Base-by-base conservation (phyloP, 2,888 invertebrate genomes). In the Microctonus aethiopoides region DNA sequence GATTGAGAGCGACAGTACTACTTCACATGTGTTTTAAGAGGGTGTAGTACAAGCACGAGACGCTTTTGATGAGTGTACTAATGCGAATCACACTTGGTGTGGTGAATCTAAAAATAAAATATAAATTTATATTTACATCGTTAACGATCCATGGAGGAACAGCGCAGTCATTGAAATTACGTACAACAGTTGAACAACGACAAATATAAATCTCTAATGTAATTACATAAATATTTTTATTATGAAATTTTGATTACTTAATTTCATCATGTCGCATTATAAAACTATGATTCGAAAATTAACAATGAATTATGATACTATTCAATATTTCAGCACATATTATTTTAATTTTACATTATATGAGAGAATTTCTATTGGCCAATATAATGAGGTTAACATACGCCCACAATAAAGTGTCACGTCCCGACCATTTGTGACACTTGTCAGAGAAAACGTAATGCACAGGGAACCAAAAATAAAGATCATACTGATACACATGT, bases 141-240 rank as follows among this genome's bases (percentile, higher is more conserved):
- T 22, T 34, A 4, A 67, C 26, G 24, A 66, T 16, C 34, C 29
- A 16, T 67, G 61, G 67, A 67, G 67, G 61, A 67, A 67, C 67
- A n/a, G n/a, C 16, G n/a, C 16, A 26, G 29, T 11, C 24, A 29
- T 63, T 63, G 3, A 26, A 13, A 11, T 56, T 26, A 56, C 22
- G 29, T n/a, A n/a, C n/a, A n/a, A 34, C 61, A 32, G 32, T 13
- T 13, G 34, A 34, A 34, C 20, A 59, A 59, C 34, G 16, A 34
- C 13, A 22, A 36, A 59, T 34, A 59, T 59, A 32, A 22, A 57
- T n/a, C 57, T 57, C 32, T 7, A 1, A 39, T 57, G 29, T 57
- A 26, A 32, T n/a, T n/a, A n/a, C 26, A 34, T 20, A 11, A 20
- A 32, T 59, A 34, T 16, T 20, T 32, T 59, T 59, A 34, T 59